Percentiles rank a stretch among this genome's conserved stretches.
Conservation (phyloP, 2,113 vertebrate genomes). For the Nycticebus coucang region DNA sequence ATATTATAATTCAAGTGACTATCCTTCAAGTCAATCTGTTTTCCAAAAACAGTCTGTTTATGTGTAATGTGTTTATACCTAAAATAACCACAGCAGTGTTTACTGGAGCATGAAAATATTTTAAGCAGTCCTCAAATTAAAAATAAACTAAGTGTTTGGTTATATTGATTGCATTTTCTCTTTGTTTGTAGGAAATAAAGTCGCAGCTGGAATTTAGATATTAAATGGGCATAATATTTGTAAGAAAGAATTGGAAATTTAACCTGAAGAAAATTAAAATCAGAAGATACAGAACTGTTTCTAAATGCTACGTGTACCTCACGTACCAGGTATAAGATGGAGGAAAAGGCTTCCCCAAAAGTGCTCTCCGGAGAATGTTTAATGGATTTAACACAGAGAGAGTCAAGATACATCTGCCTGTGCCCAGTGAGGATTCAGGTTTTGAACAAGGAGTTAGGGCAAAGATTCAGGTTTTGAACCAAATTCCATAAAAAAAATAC, state of each 20-base stretch:
- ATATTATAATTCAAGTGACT: neutral
- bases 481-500: neutral
- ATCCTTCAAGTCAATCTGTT: slow-evolving; percentile 33
- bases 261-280: slow-evolving; percentile 57
- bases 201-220: slow-evolving; percentile 62
- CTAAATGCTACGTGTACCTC: neutral
- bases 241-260: slow-evolving; percentile 47
- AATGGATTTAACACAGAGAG: neutral
- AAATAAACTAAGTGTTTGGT: slow-evolving; percentile 65
- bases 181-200: slow-evolving; percentile 66
- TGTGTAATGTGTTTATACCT: slow-evolving; percentile 58
- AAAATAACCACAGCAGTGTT: slow-evolving; percentile 54
- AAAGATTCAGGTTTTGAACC: neutral
- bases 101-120: slow-evolving; percentile 67
- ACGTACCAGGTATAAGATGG: neutral
- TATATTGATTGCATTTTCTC: slow-evolving; percentile 58
- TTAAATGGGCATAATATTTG: slow-evolving; percentile 65
- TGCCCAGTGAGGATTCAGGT: neutral
- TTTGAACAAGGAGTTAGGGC: neutral
- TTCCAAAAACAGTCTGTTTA: neutral
- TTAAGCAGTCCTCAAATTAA: slow-evolving; percentile 63
- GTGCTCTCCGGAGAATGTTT: neutral
- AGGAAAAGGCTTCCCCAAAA: neutral
- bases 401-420: neutral
- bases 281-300: slow-evolving; percentile 36